Evolutionary conservation across 2,797 vertebrate species (phyloP).

Genomic region (Fratercula arctica): DNA sequence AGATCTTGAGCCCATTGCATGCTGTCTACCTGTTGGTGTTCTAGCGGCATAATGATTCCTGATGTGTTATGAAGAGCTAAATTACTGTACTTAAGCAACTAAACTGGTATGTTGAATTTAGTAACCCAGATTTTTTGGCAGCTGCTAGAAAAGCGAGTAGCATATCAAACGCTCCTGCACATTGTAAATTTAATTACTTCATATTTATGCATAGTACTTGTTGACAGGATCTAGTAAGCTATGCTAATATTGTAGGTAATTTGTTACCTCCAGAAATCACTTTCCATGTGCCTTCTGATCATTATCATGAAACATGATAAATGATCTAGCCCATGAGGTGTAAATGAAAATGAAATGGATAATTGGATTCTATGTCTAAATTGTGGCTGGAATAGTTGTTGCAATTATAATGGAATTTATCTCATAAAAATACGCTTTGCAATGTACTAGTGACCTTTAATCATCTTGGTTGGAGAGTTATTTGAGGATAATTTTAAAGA

Average conservation of each 20-base stretch:
- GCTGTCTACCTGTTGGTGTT: slow-evolving; percentile 69
- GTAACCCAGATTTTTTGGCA: slow-evolving; percentile 67
- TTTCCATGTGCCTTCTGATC: slow-evolving; percentile 79
- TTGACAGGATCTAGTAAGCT: slow-evolving; percentile 79
- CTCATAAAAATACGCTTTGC: slow-evolving; percentile 65
- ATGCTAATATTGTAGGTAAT: slow-evolving; percentile 78
- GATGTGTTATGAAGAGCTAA: slow-evolving; percentile 66
- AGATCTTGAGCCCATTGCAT: slow-evolving; percentile 42
- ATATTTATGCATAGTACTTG: slow-evolving; percentile 77
- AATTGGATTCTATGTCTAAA: slow-evolving; percentile 81
- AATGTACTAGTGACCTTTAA: slow-evolving; percentile 68
- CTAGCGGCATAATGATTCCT: slow-evolving; percentile 53
- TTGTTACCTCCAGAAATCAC: slow-evolving; percentile 80
- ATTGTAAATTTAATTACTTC: slow-evolving; percentile 80
- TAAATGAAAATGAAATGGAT: slow-evolving; percentile 83
- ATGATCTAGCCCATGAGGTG: slow-evolving; percentile 75
- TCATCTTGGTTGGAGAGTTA: slow-evolving; percentile 44
- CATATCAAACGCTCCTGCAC: slow-evolving; percentile 68
- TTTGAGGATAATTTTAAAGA: slow-evolving; percentile 32
- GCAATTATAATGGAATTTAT: slow-evolving; percentile 73
- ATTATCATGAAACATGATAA: slow-evolving; percentile 83
- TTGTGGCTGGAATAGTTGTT: slow-evolving; percentile 70
- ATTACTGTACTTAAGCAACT: slow-evolving; percentile 60
- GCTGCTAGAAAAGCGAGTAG: slow-evolving; percentile 67
- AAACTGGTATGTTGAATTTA: slow-evolving; percentile 69